Evolutionary conservation across 2,113 vertebrate genomes (phyloP), one percentile per base, ranked within the genome.

Genomic region (Cepphus grylle): DNA sequence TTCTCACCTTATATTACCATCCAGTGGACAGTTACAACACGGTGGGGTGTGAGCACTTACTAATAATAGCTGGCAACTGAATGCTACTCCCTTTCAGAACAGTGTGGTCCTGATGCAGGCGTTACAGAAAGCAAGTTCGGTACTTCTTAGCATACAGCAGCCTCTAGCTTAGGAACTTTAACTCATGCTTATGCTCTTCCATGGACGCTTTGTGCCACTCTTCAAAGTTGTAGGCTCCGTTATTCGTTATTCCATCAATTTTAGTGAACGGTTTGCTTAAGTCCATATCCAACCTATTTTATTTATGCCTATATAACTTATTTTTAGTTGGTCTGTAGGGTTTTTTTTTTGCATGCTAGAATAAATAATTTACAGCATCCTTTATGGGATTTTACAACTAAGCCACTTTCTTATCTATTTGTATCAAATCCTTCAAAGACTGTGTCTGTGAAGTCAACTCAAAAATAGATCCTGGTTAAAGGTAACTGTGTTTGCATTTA

Each of bases 401-500:
- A 77, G 18, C 21, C 5, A 30, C 8, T 42, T 90, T 49, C 53
- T 77, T 92, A 78, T 10, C 40, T 69, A 9, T 62, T 87, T 90
- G 34, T 45, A 53, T 62, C 7, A 81, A 66, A 53, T 72, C 25
- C 21, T 82, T 97, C 61, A 92, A 93, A 88, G 71, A 63, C 63
- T 34, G 4, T 65, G 86, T 59, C 81, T 81, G 59, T 86, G 52
- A 92, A 76, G 23, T 50, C 79, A 83, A 4, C 65, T 87, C 94
- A 96, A 90, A 74, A 85, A 73, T 87, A 90, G 63, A 47, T 85
- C 58, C 86, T 90, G 78, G 82, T 97, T 97, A 96, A 91, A 97
- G 74, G 82, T 93, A 97, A 93, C 88, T 78, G 58, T 81, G 32
- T 93, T 96, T 96, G 43, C 47, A 25, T 89, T 94, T 95, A 87